Base-by-base conservation (phyloP, 37 sponge, comb jelly and placozoan species). In the Cladorhizidae sp. region DNA sequence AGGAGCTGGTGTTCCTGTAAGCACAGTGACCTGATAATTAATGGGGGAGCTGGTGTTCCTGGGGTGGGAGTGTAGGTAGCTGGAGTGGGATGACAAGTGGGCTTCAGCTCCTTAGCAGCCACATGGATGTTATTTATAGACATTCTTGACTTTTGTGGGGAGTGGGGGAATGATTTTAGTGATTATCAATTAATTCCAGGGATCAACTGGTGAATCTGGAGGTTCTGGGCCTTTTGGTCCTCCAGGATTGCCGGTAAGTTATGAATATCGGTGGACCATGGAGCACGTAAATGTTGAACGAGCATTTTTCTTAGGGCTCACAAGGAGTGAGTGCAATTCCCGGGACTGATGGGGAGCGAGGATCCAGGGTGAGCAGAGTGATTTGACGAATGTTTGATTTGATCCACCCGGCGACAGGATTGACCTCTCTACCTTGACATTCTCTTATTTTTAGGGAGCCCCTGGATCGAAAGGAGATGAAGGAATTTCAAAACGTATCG, bases 261-360 rank as follows among this genome's bases (percentile, higher is more conserved):
- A 40, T 26, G 9, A 33, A 3, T 41, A 40, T 40, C 7, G 22
- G 2, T 72, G n/a, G 40, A 59, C 2, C 0, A 20, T 59, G 29
- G 2, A 29, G 31, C 43, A 51, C 31, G 12, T n/a, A 7, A 37
- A 32, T 32, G 67, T 32, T 35, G 67, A 9, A 14, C 72, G 82
- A 61, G 31, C 31, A 38, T 1, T n/a, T 55, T 2, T 29, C 20
- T 3, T 41, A 87, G 87, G 88, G 88, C 32, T 14, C 59, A 32
- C 77, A 57, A 33, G 88, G 88, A 38, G 29, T 57, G 35, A 67
- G 75, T 71, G 88, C 81, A 17, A 17, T 56, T 14, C 57, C 76
- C 32, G 88, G 88, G 22, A 32, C 37, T 25, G 71, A 80, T 87
- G 88, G 88, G 36, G 82, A 82, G 6, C 72, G 64, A 49, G 83